Base-by-base conservation (phyloP, 2,888 invertebrate genomes). In the Luperina testacea region DNA sequence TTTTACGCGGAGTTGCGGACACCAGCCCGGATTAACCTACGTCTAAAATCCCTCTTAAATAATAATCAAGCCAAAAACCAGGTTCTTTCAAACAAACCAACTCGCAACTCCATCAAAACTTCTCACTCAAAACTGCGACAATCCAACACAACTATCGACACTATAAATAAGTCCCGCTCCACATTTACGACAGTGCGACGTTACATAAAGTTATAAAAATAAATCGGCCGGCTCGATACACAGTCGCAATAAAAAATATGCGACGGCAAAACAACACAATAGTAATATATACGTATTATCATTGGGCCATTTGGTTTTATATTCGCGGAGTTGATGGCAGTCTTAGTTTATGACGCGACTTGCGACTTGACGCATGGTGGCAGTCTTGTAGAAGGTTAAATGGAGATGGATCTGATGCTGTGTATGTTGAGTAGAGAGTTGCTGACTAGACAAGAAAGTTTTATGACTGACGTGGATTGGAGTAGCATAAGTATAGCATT, bases 251-350 rank as follows among this genome's bases (percentile, higher is more conserved):
- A 92, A 91, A 92, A 92, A 92, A 92, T 90, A 91, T 90, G 89
- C 87, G 88, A 85, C 87, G 89, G 91, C 91, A 93, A 93, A 93
- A 94, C 94, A 95, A 92, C 91, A 92, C 92, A 91, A 90, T 91
- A 92, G 91, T 92, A 90, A 92, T 92, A 92, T 92, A 91, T 91
- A 88, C 91, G 90, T 90, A 94, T 95, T 95, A 94, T 94, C 90
- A 94, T 94, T 93, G 96, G 92, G 80, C 90, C 95, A 94, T 96
- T 95, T 94, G 92, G 88, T 95, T 95, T 96, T 95, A 95, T 93
- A 91, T 92, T 90, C 85, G 89, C 90, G 87, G 90, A 91, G 89
- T 91, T 93, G 91, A 93, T 93, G 92, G 89, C 87, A 78, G 88
- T 87, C 78, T 75, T 82, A 79, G 69, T 88, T 88, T 89, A 88